These are phyloP conservation scores for Hypanus sabinus DNA, from an alignment of 2,113 vertebrate genomes.

Conservation along the genomic window DNA sequence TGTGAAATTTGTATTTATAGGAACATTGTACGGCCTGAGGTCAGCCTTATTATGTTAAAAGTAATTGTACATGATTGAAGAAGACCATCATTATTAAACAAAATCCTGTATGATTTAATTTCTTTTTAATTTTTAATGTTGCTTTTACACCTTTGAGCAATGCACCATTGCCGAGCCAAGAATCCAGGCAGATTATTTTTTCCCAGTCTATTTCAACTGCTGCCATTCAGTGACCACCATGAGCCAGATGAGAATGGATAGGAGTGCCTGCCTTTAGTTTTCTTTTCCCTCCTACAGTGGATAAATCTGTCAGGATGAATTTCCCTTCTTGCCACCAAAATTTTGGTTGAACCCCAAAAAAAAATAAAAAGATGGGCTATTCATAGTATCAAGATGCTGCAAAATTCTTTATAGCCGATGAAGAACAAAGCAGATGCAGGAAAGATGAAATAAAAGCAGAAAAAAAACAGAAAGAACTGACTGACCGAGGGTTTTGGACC, in stretches of 20 bases:
- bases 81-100: neutral
- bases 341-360: neutral
- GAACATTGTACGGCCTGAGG: neutral
- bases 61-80: neutral
- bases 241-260: neutral
- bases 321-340: neutral
- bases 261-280: neutral
- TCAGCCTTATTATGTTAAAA: neutral
- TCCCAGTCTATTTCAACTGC: neutral
- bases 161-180: neutral
- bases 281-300: neutral
- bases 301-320: neutral
- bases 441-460: too few species aligned
- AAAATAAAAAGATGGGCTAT: neutral
- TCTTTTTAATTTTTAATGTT: neutral
- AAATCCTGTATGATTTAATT: slow-evolving; percentile 5
- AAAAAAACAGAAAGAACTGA: too few species aligned
- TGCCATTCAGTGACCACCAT: neutral
- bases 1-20: neutral
- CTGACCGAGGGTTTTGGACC: too few species aligned
- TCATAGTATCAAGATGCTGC: neutral
- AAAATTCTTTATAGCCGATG: neutral
- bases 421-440: too few species aligned
- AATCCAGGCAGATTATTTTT: neutral
- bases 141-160: neutral